Evolutionary conservation across 2,797 vertebrate species (phyloP), one percentile per base, ranked within the genome.

Genomic region (Eupleurogrammus muticus): DNA sequence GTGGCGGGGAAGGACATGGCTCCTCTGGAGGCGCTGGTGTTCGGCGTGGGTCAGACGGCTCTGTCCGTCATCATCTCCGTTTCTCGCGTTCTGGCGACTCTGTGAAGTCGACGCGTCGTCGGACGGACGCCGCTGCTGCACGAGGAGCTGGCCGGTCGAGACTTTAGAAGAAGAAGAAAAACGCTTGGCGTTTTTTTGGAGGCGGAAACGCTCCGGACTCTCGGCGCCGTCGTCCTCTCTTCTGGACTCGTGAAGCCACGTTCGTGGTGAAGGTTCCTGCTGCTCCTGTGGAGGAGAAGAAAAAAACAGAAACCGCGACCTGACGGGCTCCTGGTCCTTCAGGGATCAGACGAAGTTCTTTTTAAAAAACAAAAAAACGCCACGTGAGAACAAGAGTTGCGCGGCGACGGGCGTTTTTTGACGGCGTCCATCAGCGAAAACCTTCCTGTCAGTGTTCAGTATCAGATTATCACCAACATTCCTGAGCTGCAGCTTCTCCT

Each of bases 1-100:
- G 96, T 98, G 9, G 97, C 98, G 0, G 98, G 97, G 60, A 99
- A 99, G 92, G 96, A 95, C 87, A 99, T 99, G 97, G 95, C 95
- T 59, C 97, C 97, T 0, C 88, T 99, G 83, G 95, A 99, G 93
- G 97, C 98, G 1, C 94, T 99, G 90, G 95, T 99, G 54, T 96
- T 98, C 62, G 98, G 98, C 5, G 93, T 96, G 52, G 97, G 97
- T 59, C 98, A 99, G 93, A 99, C 97, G 65, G 91, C 96, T 54
- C 89, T 99, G 82, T 96, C 96, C 0, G 67, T 98, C 82, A 84
- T 98, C 89, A 96, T 99, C 73, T 98, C 97, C 58, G 96, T 98
- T 91, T 98, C 97, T 28, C 95, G 97, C 79, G 89, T 98, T 90
- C 94, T 99, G 85, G 98, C 97, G 59, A 98, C 97, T 0, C 95